phyloP scores from a whole-genome alignment of 2,113 vertebrate species.

The Apteryx owenii region DNA sequence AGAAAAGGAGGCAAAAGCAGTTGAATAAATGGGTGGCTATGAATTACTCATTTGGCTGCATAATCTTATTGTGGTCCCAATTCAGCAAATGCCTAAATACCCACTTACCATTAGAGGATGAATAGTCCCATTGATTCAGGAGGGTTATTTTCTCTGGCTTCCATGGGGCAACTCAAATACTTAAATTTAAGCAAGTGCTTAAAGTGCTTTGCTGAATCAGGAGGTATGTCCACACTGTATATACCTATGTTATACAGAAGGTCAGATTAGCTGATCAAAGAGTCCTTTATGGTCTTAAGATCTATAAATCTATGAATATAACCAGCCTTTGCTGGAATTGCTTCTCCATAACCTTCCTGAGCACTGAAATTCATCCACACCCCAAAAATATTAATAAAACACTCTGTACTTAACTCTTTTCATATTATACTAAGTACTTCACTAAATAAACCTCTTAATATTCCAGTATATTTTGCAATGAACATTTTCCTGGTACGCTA shows the following conservation, averaged over 20 bases:
- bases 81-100: constrained; percentile 60
- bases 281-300: constrained; percentile 67
- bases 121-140: constrained; percentile 72
- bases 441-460: constrained; percentile 80
- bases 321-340: constrained; percentile 62
- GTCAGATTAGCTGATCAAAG: constrained; percentile 71
- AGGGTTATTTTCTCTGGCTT: constrained; percentile 64
- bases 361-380: constrained; percentile 61
- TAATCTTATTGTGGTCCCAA: constrained; percentile 64
- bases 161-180: constrained; percentile 53
- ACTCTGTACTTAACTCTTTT: constrained; percentile 62
- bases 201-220: constrained; percentile 71
- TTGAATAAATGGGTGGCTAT: constrained; percentile 67
- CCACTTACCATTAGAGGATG: constrained; percentile 60
- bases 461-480: constrained; percentile 76
- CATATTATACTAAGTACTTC: constrained; percentile 61
- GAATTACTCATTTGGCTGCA: constrained; percentile 71
- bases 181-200: constrained; percentile 68
- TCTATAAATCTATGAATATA: constrained; percentile 73
- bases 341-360: constrained; percentile 61
- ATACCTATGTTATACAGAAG: constrained; percentile 67
- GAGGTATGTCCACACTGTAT: constrained; percentile 64
- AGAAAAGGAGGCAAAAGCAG: constrained; percentile 68
- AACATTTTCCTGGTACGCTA: constrained; percentile 75
- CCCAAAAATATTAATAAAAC: constrained; percentile 74